These are phyloP conservation scores for Ectropis crepuscularia DNA, from an alignment of 2,888 invertebrate genomes.

Conservation along the genomic window DNA sequence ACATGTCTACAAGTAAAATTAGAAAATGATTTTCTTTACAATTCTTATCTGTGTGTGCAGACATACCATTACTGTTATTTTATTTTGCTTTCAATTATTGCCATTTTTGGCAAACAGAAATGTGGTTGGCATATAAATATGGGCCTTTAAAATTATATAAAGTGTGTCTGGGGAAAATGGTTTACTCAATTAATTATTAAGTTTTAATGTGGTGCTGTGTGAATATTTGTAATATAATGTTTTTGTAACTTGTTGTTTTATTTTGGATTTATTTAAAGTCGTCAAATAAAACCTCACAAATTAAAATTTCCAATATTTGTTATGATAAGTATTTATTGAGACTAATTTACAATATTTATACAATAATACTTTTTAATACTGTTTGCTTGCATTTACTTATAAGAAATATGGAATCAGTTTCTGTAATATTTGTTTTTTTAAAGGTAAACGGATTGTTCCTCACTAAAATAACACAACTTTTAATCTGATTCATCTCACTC, in stretches of 20 bases:
- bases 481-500: background rate
- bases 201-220: constrained; percentile 35
- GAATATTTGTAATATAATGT: constrained; percentile 17
- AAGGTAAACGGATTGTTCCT: background rate
- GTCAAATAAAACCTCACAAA: background rate
- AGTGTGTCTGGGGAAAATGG: constrained; percentile 22
- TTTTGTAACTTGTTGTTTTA: constrained; percentile 8
- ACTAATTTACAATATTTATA: constrained; percentile 9
- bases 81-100: too few relatives aligned
- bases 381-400: constrained; percentile 4
- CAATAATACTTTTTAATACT: constrained; percentile 28
- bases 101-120: too few relatives aligned
- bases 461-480: constrained; percentile 6
- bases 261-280: background rate
- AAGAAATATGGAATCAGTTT: background rate
- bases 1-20: too few relatives aligned
- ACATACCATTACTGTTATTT: too few relatives aligned
- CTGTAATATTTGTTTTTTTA: background rate
- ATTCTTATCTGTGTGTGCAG: too few relatives aligned
- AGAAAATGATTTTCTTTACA: too few relatives aligned
- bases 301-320: background rate
- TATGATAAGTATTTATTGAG: constrained; percentile 5
- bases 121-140: background rate
- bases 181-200: constrained; percentile 26
- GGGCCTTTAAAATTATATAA: background rate